A percentile compares a stretch with the other conserved stretches of the same genome.
These are phyloP conservation scores for Drosophila anomelani DNA, from an alignment of 2,888 invertebrate species.

Conservation along the genomic window DNA sequence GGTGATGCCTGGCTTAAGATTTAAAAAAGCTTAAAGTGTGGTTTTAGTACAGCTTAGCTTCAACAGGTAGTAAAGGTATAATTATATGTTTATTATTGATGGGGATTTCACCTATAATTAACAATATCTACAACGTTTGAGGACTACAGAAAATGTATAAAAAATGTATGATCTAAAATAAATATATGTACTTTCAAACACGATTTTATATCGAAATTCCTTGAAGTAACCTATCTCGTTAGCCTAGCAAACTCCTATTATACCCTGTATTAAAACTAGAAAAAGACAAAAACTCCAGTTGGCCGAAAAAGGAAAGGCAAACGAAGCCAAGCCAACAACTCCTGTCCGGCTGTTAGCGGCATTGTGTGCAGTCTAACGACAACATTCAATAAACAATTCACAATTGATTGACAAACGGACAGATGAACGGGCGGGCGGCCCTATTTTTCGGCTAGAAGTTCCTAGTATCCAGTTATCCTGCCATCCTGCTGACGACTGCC, in stretches of 20 bases:
- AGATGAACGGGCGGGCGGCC: slow-evolving; percentile 44
- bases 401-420: slow-evolving; percentile 81
- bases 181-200: no score
- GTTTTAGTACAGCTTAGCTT: neutral
- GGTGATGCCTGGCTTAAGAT: neutral
- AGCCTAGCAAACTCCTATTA: neutral
- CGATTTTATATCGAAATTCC: neutral
- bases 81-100: neutral
- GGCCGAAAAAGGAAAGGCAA: slow-evolving; percentile 36
- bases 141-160: neutral
- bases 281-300: slow-evolving; percentile 2
- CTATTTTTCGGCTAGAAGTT: slow-evolving; percentile 53
- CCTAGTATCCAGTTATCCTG: slow-evolving; percentile 54
- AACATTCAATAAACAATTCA: slow-evolving; percentile 82
- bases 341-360: slow-evolving; percentile 44
- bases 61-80: neutral
- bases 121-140: neutral
- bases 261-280: neutral
- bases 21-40: neutral
- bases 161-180: neutral
- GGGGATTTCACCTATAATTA: no score
- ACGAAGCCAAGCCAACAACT: slow-evolving; percentile 56
- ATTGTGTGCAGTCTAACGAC: slow-evolving; percentile 75
- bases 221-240: no score
- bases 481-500: slow-evolving; percentile 60